phyloP scores from a whole-genome alignment of 1,140 invertebrate genomes.

The Leptestheria dahalacensis region DNA sequence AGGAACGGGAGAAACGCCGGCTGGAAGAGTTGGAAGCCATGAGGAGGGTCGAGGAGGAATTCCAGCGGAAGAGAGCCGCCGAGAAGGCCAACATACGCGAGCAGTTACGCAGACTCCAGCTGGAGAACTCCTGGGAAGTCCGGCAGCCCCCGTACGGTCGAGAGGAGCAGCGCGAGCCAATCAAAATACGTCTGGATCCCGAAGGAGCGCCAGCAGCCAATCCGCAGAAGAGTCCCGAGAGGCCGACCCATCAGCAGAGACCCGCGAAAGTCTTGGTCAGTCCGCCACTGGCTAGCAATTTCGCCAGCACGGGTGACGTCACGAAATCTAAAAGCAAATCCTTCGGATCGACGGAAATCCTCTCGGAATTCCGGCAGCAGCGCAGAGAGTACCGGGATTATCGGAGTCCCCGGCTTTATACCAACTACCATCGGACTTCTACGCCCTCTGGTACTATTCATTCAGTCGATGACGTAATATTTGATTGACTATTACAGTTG shows the following conservation, averaged over 20 bases:
- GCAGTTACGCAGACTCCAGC: slow-evolving; percentile 47
- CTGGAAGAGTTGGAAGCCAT: slow-evolving; percentile 58
- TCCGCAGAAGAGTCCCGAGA: neutral
- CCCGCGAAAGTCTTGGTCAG: neutral
- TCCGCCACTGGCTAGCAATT: neutral
- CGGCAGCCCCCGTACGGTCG: neutral
- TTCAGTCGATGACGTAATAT: neutral
- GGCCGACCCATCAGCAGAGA: neutral
- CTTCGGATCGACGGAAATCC: slow-evolving; percentile 25
- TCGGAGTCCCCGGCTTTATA: slow-evolving; percentile 20
- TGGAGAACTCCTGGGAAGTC: slow-evolving; percentile 23
- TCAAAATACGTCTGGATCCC: slow-evolving; percentile 21
- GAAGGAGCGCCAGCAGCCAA: slow-evolving; percentile 23
- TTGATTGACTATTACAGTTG: neutral
- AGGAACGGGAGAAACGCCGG: slow-evolving; percentile 55
- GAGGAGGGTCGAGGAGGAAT: slow-evolving; percentile 55
- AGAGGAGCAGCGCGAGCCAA: neutral
- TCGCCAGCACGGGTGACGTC: neutral
- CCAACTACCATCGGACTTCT: neutral
- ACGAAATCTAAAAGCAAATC: slow-evolving; percentile 4
- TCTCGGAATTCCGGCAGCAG: slow-evolving; percentile 32
- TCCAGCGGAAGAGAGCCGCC: slow-evolving; percentile 50
- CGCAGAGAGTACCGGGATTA: slow-evolving; percentile 36
- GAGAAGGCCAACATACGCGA: slow-evolving; percentile 59
- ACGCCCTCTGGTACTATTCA: neutral